Evolutionary conservation across 1,140 invertebrate genomes (phyloP).

Genomic region (Geopemphigus sp.): DNA sequence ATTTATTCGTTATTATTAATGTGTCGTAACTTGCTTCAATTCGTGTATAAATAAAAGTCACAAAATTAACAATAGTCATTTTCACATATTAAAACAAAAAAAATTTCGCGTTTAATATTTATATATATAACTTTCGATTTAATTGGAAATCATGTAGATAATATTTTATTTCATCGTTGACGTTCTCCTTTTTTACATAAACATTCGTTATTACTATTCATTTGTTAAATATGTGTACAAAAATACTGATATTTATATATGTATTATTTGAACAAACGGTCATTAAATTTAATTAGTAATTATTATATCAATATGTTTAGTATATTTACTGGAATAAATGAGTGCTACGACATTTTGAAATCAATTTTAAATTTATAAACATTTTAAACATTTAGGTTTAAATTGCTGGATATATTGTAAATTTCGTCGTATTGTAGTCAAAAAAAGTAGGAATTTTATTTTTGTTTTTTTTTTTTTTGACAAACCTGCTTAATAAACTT

Average conservation of each 20-base stretch:
- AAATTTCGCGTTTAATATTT: background rate
- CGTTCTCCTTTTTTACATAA: background rate
- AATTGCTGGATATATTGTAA: background rate
- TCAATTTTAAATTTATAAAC: background rate
- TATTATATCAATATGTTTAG: conserved; percentile 1
- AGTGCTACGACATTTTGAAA: background rate
- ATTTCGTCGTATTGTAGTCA: conserved; percentile 2
- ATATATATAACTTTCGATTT: background rate
- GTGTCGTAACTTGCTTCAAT: background rate
- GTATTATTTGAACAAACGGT: conserved; percentile 14
- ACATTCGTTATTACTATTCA: conserved; percentile 5
- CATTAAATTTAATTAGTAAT: background rate
- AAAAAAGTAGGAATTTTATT: conserved; percentile 5
- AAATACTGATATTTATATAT: background rate
- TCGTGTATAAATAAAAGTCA: background rate
- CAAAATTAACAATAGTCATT: background rate
- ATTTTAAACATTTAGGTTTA: background rate
- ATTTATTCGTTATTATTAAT: background rate
- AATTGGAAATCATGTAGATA: background rate
- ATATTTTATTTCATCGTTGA: conserved; percentile 9
- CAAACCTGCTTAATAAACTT: background rate
- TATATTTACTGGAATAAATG: background rate
- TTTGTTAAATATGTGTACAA: background rate
- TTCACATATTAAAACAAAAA: background rate
- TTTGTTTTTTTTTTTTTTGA: background rate